These are phyloP conservation scores for Ceratothoa steindachneri DNA, from an alignment of 2,888 invertebrate genomes.

Conservation along the genomic window DNA sequence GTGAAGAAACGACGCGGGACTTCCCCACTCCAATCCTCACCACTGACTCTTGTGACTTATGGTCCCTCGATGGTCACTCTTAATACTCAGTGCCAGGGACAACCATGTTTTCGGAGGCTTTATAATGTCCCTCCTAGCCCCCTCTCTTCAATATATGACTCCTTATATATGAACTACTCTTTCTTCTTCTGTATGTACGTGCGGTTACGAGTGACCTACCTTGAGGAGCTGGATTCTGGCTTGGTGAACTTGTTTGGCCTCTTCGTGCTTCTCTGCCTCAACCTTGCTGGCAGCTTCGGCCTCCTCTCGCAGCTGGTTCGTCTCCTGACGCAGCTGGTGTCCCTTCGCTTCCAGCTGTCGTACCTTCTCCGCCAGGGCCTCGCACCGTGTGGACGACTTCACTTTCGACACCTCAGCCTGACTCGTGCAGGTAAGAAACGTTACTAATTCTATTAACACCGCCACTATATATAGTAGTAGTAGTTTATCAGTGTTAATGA, in stretches of 20 bases:
- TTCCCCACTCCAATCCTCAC: too few species aligned
- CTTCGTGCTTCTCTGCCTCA: constrained; percentile 85
- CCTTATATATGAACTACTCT: too few species aligned
- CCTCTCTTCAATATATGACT: too few species aligned
- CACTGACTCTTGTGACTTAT: too few species aligned
- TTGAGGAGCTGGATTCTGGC: constrained; percentile 40
- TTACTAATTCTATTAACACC: not conserved
- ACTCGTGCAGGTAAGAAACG: too few species aligned
- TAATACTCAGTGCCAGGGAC: too few species aligned
- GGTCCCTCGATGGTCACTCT: too few species aligned
- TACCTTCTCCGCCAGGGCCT: constrained; percentile 30
- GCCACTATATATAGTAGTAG: too few species aligned
- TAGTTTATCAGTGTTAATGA: not conserved
- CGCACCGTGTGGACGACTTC: constrained; percentile 30
- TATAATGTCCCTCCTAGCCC: too few species aligned
- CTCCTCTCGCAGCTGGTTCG: constrained; percentile 73
- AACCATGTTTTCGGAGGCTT: too few species aligned
- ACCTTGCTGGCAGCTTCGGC: constrained; percentile 72
- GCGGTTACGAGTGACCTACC: constrained; percentile 23
- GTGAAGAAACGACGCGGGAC: too few species aligned
- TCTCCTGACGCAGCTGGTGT: constrained; percentile 63
- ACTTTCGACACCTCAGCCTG: constrained; percentile 46
- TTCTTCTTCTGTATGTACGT: too few species aligned
- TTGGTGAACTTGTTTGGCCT: constrained; percentile 57
- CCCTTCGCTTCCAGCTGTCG: constrained; percentile 23